phyloP scores from a whole-genome alignment of 2,113 vertebrate genomes.

The Pachycephala philippinensis region DNA sequence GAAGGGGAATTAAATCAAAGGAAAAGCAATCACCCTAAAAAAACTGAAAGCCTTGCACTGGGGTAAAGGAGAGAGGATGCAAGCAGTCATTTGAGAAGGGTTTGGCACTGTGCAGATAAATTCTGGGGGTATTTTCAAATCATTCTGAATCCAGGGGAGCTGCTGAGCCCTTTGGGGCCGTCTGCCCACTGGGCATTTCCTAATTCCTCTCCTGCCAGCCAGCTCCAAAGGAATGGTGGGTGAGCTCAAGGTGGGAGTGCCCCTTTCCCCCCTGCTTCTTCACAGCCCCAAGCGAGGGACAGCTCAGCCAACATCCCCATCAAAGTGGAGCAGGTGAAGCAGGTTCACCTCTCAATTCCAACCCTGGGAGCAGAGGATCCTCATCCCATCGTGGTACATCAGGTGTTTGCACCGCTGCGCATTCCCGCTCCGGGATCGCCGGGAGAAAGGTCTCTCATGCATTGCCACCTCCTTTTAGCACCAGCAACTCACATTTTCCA shows the following conservation, averaged over 20 bases:
- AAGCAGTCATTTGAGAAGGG: background rate
- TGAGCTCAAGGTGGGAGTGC: rapidly evolving
- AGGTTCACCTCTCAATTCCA: background rate
- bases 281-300: background rate
- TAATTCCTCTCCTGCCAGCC: background rate
- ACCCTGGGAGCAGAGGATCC: background rate
- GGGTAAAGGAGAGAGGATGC: background rate
- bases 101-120: background rate
- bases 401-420: background rate
- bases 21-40: background rate
- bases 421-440: rapidly evolving
- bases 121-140: background rate
- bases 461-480: background rate
- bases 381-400: background rate
- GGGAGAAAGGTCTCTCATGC: background rate
- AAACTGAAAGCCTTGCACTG: background rate
- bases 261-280: background rate
- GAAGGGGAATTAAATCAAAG: background rate
- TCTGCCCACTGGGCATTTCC: background rate
- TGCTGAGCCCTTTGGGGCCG: background rate
- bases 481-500: background rate
- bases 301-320: background rate
- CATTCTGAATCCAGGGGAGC: background rate
- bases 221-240: background rate
- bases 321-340: background rate